Conservation (phyloP, 2,888 invertebrate species). For the Odontocerum albicorne region DNA sequence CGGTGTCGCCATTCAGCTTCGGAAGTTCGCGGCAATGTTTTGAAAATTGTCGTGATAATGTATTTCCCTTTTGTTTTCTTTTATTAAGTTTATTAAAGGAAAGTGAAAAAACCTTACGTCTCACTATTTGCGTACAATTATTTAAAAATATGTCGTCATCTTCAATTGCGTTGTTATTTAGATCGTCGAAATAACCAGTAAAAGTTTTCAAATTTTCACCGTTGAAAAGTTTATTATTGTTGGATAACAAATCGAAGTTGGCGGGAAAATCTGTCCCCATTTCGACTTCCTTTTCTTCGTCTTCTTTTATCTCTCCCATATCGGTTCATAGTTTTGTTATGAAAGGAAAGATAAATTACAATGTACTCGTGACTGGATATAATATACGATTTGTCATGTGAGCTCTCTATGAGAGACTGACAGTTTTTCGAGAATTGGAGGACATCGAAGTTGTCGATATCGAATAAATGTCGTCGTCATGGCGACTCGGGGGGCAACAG, state of each 20-base stretch:
- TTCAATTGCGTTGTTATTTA: slow-evolving; percentile 11
- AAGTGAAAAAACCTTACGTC: background rate
- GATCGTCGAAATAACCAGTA: background rate
- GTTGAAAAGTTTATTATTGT: slow-evolving; percentile 5
- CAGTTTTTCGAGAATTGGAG: slow-evolving; percentile 12
- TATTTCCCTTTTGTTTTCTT: background rate
- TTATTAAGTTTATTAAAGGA: background rate
- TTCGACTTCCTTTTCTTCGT: slow-evolving; percentile 8
- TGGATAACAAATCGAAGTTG: background rate
- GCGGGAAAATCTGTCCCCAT: slow-evolving; percentile 19
- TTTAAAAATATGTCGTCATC: background rate
- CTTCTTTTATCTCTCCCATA: slow-evolving; percentile 18
- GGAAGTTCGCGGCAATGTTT: background rate
- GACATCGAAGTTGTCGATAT: slow-evolving; percentile 29
- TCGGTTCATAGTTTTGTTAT: slow-evolving; percentile 12
- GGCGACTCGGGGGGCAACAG: slow-evolving; percentile 26
- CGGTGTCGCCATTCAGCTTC: slow-evolving; percentile 7
- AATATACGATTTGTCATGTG: background rate
- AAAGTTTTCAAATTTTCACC: background rate
- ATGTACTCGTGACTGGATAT: too few species aligned
- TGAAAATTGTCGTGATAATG: too few species aligned
- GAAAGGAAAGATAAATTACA: too few species aligned
- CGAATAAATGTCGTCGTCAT: slow-evolving; percentile 30
- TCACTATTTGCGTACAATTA: background rate
- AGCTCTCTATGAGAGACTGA: slow-evolving; percentile 15